Base-by-base conservation (phyloP, 2,888 invertebrate genomes). In the Dasysyrphus tricinctus region DNA sequence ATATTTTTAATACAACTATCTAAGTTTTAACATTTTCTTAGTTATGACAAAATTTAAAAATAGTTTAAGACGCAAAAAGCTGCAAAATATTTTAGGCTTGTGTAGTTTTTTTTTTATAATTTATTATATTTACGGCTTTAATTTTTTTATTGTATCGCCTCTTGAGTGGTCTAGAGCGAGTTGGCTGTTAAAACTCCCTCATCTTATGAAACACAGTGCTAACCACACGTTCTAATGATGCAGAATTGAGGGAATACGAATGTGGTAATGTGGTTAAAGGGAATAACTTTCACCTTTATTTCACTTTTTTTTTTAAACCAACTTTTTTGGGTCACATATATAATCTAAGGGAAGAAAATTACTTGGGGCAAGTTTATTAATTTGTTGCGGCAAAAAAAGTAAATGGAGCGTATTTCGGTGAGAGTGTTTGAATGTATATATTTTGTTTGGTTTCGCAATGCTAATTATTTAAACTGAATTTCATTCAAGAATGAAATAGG, bases 361-460 rank as follows among this genome's bases (percentile, higher is more conserved):
- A 61, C 59, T 73, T 34, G 9, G 61, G 73, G 77, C 59, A 73
- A 85, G 76, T 80, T 80, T 77, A 85, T 85, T 85, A 85, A 85
- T 80, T 85, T 77, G 80, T 67, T 80, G 47, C 32, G 61, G 56
- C 69, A 72, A 80, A 80, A 47, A 69, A 73, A 76, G 72, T 80
- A 77, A 80, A 80, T 80, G 61, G 63, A 80, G 84, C 76, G 65
- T 76, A 76, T 54, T 9, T 29, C 4, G 11, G 29, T 5, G 63
- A 8, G 29, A 7, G 12, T 34, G 19, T 51, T 5, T 37, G 12
- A 49, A 49, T 47, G 47, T 42, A 0, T 42, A 0, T 42, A 29
- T 49, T 47, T n/a, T 65, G 11, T 29, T n/a, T 44, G 32, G 32
- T 24, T 2, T 34, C 16, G 2, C 12, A 65, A 47, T 65, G 32